Percentiles rank a stretch among this genome's conserved stretches.
These are phyloP conservation scores for Spheniscus mendiculus DNA, from an alignment of 2,113 vertebrate genomes.

Conservation along the genomic window DNA sequence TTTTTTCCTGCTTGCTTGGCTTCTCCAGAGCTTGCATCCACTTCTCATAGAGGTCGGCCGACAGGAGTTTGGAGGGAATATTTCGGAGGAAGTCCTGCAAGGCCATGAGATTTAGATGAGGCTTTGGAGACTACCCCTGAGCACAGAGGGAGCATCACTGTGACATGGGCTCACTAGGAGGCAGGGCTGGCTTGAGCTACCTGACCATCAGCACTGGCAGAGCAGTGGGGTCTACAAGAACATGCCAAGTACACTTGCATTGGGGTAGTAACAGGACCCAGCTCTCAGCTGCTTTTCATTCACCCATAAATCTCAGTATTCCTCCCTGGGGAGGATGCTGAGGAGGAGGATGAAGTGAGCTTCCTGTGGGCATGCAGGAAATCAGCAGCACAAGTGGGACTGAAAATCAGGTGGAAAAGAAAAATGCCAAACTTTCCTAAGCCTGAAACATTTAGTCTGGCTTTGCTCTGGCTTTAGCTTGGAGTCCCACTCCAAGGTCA, in stretches of 20 bases:
- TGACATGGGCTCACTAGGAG: neutral
- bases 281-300: neutral
- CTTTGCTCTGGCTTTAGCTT: neutral
- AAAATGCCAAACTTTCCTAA: neutral
- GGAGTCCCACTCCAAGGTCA: neutral
- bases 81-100: constrained; percentile 90
- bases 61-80: constrained; percentile 88
- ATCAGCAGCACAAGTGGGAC: neutral
- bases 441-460: neutral
- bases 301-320: neutral
- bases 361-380: neutral
- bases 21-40: constrained; percentile 87
- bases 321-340: neutral
- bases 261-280: neutral
- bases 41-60: constrained; percentile 78
- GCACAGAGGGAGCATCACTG: neutral
- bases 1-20: constrained; percentile 71
- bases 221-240: neutral
- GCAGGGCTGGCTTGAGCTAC: neutral
- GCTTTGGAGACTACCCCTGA: neutral
- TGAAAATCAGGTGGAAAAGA: neutral
- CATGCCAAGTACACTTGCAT: neutral
- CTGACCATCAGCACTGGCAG: neutral
- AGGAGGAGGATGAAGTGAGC: neutral
- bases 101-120: neutral